A percentile compares a stretch with the other conserved stretches of the same genome.
Conservation (phyloP, 2,113 vertebrate genomes). For the Cebus imitator region DNA sequence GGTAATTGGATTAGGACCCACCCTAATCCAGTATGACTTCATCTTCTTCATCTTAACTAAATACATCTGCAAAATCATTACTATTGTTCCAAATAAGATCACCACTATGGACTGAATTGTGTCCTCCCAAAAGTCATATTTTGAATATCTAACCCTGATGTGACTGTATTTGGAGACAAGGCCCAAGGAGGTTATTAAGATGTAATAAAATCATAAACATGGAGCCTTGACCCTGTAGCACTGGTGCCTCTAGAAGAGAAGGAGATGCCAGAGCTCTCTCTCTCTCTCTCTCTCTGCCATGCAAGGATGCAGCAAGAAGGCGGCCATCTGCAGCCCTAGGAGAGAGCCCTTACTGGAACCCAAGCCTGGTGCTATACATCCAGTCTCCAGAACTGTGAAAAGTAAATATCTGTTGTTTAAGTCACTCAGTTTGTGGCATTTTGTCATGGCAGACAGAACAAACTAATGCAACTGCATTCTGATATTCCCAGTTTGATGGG, state of each 20-base stretch:
- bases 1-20: too few relatives aligned
- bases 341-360: neutral
- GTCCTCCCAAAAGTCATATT: neutral
- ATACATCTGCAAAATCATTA: neutral
- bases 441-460: neutral
- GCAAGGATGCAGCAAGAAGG: neutral
- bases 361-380: rapidly evolving
- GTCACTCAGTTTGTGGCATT: too few relatives aligned
- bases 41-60: neutral
- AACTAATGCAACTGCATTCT: neutral
- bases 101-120: neutral
- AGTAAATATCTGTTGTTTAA: neutral
- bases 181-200: neutral
- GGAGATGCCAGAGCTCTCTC: neutral
- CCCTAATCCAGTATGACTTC: neutral
- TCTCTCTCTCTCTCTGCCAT: neutral
- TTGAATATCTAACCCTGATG: neutral
- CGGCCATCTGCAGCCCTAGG: neutral
- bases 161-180: neutral
- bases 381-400: neutral
- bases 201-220: neutral
- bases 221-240: too few relatives aligned
- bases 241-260: neutral
- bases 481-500: too few relatives aligned
- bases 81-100: neutral